These are phyloP conservation scores for Platanista minor DNA, from an alignment of 2,113 vertebrate species.

Conservation along the genomic window DNA sequence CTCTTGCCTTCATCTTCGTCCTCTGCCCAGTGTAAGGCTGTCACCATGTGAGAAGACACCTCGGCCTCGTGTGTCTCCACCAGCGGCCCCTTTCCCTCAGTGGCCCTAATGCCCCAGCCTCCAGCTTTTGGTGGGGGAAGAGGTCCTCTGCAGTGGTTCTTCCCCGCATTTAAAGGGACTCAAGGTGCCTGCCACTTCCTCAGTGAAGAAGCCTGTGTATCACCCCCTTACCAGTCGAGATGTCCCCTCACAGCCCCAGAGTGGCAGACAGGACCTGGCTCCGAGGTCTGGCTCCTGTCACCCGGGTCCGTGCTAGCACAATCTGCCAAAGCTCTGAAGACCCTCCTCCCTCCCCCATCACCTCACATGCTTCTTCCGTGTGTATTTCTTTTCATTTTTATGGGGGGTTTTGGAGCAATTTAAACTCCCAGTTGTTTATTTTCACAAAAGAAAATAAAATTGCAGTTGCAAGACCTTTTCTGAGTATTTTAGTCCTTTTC, in stretches of 20 bases:
- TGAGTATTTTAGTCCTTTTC: not conserved
- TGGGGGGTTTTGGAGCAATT: constrained; percentile 66
- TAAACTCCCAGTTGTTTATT: constrained; percentile 78
- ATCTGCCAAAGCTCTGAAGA: constrained; percentile 66
- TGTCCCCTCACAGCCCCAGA: not conserved
- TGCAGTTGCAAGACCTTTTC: constrained; percentile 72
- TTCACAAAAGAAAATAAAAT: constrained; percentile 86
- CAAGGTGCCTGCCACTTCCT: constrained; percentile 53
- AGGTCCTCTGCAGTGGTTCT: constrained; percentile 1
- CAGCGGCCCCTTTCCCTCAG: not conserved
- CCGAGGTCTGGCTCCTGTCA: not conserved
- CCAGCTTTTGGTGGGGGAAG: not conserved
- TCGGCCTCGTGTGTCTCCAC: constrained; percentile 35
- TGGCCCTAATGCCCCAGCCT: not conserved
- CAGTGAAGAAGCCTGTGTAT: not conserved
- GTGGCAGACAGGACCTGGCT: not conserved
- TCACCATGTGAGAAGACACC: not conserved
- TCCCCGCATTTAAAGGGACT: constrained; percentile 39
- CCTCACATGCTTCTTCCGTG: constrained; percentile 64
- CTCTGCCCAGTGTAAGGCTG: constrained; percentile 46
- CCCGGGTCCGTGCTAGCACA: constrained; percentile 47
- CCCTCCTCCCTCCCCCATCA: constrained; percentile 43
- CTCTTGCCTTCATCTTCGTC: not conserved
- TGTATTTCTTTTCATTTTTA: constrained; percentile 71
- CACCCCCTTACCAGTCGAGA: not conserved